Evolutionary conservation across 1,140 invertebrate genomes (phyloP), one percentile per base, ranked within the genome.

Genomic region (Camponotus pennsylvanicus): DNA sequence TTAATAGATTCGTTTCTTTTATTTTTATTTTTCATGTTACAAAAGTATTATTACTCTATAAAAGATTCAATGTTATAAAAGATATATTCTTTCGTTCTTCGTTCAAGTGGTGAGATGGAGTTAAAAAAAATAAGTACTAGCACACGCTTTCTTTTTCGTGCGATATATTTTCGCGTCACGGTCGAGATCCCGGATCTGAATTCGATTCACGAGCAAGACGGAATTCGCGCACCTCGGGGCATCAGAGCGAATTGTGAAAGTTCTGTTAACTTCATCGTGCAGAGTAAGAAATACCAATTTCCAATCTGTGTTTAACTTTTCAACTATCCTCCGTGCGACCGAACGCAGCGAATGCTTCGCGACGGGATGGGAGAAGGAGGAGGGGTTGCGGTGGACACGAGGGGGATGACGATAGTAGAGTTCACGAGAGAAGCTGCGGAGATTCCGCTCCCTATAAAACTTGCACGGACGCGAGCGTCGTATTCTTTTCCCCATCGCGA

Each of bases 281-380:
- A 52, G 77, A 92, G 83, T 75, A 89, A 89, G 89, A 90, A 92
- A 91, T 88, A 88, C 89, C 92, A 92, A 91, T 92, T 91, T 91
- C 89, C 85, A 92, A 92, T 91, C 86, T 85, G 85, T 90, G 86
- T 91, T 92, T 91, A 92, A 92, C 90, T 92, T 92, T 91, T 90
- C 85, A 92, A 91, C 90, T 88, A 88, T 63, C 70, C 67, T 32
- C 27, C 55, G 40, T 49, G 49, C 75, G 49, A 70, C 40, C 71
- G 66, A 64, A 73, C 69, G 59, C 64, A 64, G 63, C 64, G 71
- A 69, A 49, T 83, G 37, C 49, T 83, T 37, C 69, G 71, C n/a
- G 55, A 45, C 42, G 32, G 45, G 15, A 15, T 9, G 42, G 49
- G 0, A 9, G 9, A 9, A 0, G 42, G 42, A 40, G 1, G 40